Evolutionary conservation across 2,797 vertebrate genomes (phyloP).

Genomic region (Hippocampus kuda): DNA sequence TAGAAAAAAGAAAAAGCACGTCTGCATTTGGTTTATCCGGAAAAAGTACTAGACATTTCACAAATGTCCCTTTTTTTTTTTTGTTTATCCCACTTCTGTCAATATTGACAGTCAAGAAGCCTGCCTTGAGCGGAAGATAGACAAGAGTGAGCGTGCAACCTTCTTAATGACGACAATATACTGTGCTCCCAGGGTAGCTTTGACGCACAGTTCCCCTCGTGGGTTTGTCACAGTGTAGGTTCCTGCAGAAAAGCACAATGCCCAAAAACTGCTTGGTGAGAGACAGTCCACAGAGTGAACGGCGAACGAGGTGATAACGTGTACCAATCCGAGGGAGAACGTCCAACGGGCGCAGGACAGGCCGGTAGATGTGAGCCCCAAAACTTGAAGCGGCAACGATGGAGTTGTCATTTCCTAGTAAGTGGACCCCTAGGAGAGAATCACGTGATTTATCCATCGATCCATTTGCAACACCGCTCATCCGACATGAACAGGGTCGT

Average conservation of each 20-base stretch:
- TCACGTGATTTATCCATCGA: background rate
- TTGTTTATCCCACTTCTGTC: too few relatives aligned
- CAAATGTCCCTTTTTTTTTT: too few relatives aligned
- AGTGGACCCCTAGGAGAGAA: constrained; percentile 30
- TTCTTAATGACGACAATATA: constrained; percentile 50
- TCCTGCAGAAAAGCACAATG: constrained; percentile 18
- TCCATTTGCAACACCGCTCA: too few relatives aligned
- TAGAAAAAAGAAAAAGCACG: background rate
- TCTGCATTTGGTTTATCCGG: background rate
- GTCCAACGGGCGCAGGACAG: constrained; percentile 43
- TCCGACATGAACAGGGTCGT: too few relatives aligned
- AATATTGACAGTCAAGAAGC: too few relatives aligned
- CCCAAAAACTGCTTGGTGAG: background rate
- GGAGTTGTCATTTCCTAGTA: constrained; percentile 6
- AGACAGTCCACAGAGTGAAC: background rate
- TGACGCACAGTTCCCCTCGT: constrained; percentile 44
- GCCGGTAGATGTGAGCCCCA: constrained; percentile 11
- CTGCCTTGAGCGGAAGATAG: background rate
- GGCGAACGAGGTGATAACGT: background rate
- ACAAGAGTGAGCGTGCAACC: constrained; percentile 35
- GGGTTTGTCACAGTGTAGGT: constrained; percentile 25
- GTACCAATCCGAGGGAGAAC: constrained; percentile 39
- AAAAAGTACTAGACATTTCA: background rate
- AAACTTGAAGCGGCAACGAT: constrained; percentile 3
- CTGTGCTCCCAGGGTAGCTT: constrained; percentile 49